phyloP scores from a whole-genome alignment of 2,797 vertebrate species.

The Sebastes matsubarae region DNA sequence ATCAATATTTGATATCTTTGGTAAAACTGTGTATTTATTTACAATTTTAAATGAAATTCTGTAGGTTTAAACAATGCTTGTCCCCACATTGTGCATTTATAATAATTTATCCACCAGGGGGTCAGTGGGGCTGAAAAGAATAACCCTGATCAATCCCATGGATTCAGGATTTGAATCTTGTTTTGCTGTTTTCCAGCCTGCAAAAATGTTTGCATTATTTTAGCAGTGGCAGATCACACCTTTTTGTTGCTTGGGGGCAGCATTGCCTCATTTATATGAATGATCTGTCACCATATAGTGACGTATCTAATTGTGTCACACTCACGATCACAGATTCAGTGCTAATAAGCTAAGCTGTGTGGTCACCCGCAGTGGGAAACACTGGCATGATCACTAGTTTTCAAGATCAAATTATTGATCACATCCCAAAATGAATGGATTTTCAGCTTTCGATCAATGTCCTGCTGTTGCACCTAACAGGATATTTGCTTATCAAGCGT shows the following conservation, averaged over 20 bases:
- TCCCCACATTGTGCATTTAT: not conserved
- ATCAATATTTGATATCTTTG: not conserved
- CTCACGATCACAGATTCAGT: not conserved
- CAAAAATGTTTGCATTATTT: not conserved
- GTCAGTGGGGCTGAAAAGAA: not conserved
- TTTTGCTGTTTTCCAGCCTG: not conserved
- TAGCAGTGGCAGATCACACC: not conserved
- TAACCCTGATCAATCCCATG: not conserved
- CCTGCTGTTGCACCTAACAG: not conserved
- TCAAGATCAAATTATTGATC: slow-evolving; percentile 8
- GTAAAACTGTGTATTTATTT: not conserved
- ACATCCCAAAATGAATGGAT: not conserved
- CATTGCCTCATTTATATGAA: not conserved
- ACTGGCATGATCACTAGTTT: not conserved
- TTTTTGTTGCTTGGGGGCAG: not conserved
- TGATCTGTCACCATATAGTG: not conserved
- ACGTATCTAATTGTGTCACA: not conserved
- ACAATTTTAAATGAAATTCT: not conserved
- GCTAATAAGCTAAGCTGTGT: not conserved
- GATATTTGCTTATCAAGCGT: slow-evolving; percentile 3
- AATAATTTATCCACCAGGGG: not conserved
- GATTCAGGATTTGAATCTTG: not conserved
- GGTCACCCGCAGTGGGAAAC: not conserved
- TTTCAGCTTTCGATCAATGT: not conserved
- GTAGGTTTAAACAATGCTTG: not conserved